Evolutionary conservation across 1,140 invertebrate species (phyloP), one percentile per base, ranked within the genome.

Genomic region (Nylanderia fulva): DNA sequence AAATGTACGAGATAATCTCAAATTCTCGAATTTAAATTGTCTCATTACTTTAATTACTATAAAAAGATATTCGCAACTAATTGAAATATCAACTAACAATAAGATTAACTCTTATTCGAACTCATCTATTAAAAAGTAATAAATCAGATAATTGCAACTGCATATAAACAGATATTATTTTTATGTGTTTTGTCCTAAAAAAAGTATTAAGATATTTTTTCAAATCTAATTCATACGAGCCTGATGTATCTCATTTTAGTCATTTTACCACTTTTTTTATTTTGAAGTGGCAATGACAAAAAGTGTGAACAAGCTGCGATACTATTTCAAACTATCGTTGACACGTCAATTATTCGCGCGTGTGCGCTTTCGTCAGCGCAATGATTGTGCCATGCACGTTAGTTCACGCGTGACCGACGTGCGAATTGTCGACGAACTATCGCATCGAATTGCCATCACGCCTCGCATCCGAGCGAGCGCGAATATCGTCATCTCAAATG

Each of bases 361-460:
- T n/a, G 29, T 56, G 52, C 77, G 36, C 33, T 71, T 71, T 71
- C 29, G 61, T 21, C 4, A 39, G n/a, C 54, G 7, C n/a, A 42
- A 68, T 66, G 45, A 79, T 24, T 33, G 64, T 36, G 66, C 77
- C 52, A 42, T 48, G 66, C 52, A 86, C 84, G 87, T 88, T 90
- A 91, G 85, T 91, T 91, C 90, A 89, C 90, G 92, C 91, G 91
- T 92, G 92, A 93, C 91, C 92, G 91, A 93, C 89, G 92, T 91
- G 91, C 90, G 91, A 93, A 93, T 92, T 90, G 91, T 88, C n/a
- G n/a, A 89, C 71, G 88, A 85, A 92, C 88, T 89, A 90, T 91
- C 91, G 90, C 91, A 89, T 88, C 92, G 87, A 93, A 93, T 92
- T 85, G 90, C 85, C 85, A 88, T 88, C 85, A 91, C 90, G 88